phyloP scores from a whole-genome alignment of 2,888 invertebrate genomes.

The Yponomeuta cagnagella region DNA sequence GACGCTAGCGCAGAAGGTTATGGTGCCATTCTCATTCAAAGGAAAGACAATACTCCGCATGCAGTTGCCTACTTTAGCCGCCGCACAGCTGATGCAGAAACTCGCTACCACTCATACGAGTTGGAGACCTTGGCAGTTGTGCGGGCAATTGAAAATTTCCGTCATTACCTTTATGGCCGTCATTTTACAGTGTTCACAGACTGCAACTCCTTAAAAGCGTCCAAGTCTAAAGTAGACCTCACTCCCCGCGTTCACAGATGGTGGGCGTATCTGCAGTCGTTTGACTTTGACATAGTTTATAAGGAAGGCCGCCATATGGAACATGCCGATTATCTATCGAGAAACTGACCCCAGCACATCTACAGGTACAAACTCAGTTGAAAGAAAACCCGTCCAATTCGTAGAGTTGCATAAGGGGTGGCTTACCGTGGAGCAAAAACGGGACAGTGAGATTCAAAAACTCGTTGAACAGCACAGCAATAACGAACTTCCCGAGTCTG shows the following conservation, averaged over 20 bases:
- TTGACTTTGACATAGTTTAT: slow-evolving; percentile 19
- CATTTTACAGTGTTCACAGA: slow-evolving; percentile 14
- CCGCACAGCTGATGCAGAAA: slow-evolving; percentile 11
- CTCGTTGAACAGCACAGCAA: neutral
- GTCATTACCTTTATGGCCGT: slow-evolving; percentile 14
- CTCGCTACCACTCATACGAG: slow-evolving; percentile 18
- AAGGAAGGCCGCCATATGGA: slow-evolving; percentile 13
- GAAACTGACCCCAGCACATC: neutral
- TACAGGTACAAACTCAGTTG: neutral
- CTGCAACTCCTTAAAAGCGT: slow-evolving; percentile 15
- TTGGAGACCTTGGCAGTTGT: slow-evolving; percentile 22
- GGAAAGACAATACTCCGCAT: neutral
- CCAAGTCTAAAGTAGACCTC: slow-evolving; percentile 13
- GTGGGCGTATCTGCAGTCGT: slow-evolving; percentile 20
- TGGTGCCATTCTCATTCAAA: too few relatives aligned
- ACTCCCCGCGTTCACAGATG: slow-evolving; percentile 18
- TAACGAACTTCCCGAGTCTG: neutral
- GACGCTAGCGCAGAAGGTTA: too few relatives aligned
- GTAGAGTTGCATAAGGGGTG: slow-evolving; percentile 17
- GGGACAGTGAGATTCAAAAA: slow-evolving; percentile 14
- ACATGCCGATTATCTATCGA: slow-evolving; percentile 14
- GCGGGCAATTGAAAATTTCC: slow-evolving; percentile 15
- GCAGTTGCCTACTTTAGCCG: slow-evolving; percentile 13
- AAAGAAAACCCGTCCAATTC: slow-evolving; percentile 16
- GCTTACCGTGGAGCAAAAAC: slow-evolving; percentile 17